Evolutionary conservation across 1,140 invertebrate species (phyloP), one percentile per base, ranked within the genome.

Genomic region (Heliconius hermathena): DNA sequence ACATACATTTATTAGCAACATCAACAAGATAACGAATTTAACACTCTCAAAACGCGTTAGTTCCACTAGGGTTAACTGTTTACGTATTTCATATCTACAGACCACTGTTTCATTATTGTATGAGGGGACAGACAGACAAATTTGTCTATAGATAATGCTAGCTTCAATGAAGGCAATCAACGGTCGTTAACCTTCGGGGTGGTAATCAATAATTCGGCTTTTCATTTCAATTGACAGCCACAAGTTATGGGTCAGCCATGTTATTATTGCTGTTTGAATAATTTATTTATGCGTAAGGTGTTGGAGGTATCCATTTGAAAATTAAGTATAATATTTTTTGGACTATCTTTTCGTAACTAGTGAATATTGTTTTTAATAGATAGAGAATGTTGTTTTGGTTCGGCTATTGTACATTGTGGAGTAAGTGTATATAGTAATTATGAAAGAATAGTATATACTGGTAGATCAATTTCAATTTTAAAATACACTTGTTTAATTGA

Each of bases 191-290:
- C 86, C 90, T 79, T 78, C 49, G 82, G 81, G 83, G 85, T 77
- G 60, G 75, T 87, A 89, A 90, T 91, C 90, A 90, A 91, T 91
- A 91, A 89, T 91, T 91, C 87, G 87, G 87, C 81, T 87, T 89
- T 90, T 86, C 85, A 87, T 87, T 85, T 82, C 87, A 87, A 88
- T 88, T 89, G 89, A 90, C 89, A 90, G 85, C 74, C 78, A 74
- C 75, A 75, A 80, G 26, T 80, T 76, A 80, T 76, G 78, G 46
- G 74, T 80, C 78, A 80, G 73, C 46, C 72, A 26, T 70, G 77
- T 73, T 73, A 75, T 75, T 79, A 79, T 57, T 20, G 11, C 41
- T 78, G 29, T 74, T 60, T 78, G 70, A 54, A 76, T 79, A 76
- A 75, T 79, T 79, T 72, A 79, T 66, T 41, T 38, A 72, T 22